Evolutionary conservation across 2,888 invertebrate genomes (phyloP).

Genomic region (Suillia variegata): DNA sequence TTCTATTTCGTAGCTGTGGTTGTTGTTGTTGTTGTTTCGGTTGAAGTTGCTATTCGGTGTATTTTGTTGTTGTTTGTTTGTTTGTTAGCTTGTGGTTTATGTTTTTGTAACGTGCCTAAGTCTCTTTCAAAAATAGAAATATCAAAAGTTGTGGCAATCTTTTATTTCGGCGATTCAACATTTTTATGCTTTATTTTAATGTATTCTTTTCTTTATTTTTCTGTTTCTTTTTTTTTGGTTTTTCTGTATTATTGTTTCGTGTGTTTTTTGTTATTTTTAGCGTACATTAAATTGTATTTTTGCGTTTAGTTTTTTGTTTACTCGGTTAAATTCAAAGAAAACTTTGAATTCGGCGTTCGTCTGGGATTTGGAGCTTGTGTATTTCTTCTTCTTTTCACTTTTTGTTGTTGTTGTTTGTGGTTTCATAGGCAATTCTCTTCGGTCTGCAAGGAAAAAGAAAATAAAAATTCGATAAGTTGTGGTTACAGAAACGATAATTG

Average conservation of each 20-base stretch:
- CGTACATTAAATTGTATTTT: neutral
- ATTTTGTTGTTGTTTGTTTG: slow-evolving; percentile 3
- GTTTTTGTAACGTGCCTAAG: slow-evolving; percentile 24
- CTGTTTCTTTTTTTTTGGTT: neutral
- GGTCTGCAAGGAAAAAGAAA: neutral
- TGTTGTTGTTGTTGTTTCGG: too few relatives aligned
- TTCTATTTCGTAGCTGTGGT: neutral
- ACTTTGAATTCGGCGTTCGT: neutral
- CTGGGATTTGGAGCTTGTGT: neutral
- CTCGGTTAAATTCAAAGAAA: neutral
- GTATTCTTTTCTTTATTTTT: neutral
- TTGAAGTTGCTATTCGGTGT: too few relatives aligned
- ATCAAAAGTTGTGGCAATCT: slow-evolving; percentile 34
- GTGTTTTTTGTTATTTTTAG: neutral
- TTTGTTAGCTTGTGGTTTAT: neutral
- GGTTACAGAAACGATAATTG: neutral
- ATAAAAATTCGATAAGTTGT: neutral
- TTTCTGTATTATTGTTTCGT: neutral
- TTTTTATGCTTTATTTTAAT: slow-evolving; percentile 31
- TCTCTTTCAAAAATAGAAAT: slow-evolving; percentile 31
- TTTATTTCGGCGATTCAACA: slow-evolving; percentile 46
- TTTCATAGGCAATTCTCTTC: too few relatives aligned
- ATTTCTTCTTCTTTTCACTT: too few relatives aligned
- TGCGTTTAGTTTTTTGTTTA: neutral
- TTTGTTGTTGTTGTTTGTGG: neutral